These are phyloP conservation scores for Drosophila punjabiensis DNA, from an alignment of 1,140 invertebrate species.

Conservation along the genomic window DNA sequence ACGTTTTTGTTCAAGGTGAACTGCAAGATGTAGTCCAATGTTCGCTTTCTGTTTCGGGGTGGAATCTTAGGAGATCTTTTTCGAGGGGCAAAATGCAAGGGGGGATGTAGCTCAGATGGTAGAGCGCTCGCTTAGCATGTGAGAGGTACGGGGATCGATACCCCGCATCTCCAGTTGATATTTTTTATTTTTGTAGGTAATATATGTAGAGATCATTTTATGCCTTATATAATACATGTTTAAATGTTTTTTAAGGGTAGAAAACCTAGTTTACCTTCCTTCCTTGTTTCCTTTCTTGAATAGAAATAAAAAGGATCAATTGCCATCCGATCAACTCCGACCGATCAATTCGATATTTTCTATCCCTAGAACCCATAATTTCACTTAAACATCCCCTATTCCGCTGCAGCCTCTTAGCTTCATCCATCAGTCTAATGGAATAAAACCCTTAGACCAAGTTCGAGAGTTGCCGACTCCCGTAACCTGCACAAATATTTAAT, in stretches of 20 bases:
- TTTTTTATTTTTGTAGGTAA: constrained; percentile 22
- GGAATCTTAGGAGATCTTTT: background rate
- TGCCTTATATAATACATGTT: background rate
- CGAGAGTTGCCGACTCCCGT: constrained; percentile 39
- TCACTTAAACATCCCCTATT: background rate
- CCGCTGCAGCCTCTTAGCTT: background rate
- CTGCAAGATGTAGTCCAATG: constrained; percentile 18
- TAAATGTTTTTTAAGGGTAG: background rate
- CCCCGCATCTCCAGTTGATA: constrained; percentile 87
- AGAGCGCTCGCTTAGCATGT: constrained; percentile 94
- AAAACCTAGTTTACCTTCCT: background rate
- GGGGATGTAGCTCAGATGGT: constrained; percentile 93
- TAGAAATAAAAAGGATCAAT: background rate
- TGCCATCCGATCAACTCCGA: background rate
- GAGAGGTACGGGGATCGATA: constrained; percentile 93
- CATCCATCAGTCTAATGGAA: constrained; percentile 50
- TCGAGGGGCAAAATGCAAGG: background rate
- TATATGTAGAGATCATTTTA: background rate
- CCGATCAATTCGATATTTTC: background rate
- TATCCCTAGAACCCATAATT: background rate
- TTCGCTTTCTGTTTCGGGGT: background rate
- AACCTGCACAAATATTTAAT: constrained; percentile 85
- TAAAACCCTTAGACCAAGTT: constrained; percentile 16
- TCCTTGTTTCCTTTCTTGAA: background rate
- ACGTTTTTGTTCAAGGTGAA: constrained; percentile 24